Conservation (phyloP, 2,113 vertebrate species). For the Trochalopteron elliotii region DNA sequence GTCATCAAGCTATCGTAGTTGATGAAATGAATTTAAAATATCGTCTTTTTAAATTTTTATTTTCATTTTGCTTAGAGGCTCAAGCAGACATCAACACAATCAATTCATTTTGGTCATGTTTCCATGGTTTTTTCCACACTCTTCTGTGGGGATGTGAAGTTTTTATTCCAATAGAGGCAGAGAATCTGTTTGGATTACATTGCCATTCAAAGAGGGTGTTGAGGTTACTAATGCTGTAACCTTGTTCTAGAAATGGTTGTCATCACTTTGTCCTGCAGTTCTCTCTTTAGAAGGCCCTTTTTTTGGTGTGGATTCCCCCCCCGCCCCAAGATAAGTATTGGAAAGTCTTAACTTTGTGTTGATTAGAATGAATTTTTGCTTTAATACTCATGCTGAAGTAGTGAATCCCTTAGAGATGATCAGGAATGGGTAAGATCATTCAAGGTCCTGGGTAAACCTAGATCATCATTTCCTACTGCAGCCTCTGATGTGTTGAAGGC, state of each 20-base stretch:
- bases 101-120: not conserved
- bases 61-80: not conserved
- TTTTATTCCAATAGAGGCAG: not conserved
- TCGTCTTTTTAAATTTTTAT: not conserved
- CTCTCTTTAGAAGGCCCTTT: not conserved
- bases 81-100: not conserved
- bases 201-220: not conserved
- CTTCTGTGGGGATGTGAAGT: not conserved
- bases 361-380: not conserved
- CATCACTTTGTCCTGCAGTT: not conserved
- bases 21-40: not conserved
- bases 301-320: accelerated
- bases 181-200: not conserved
- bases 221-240: not conserved
- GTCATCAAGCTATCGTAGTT: not conserved
- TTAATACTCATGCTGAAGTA: not conserved
- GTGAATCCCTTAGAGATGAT: not conserved
- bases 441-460: not conserved
- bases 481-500: not conserved
- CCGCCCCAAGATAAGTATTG: not conserved
- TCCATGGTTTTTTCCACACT: not conserved
- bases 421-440: not conserved
- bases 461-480: not conserved
- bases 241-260: not conserved
- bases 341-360: not conserved